Evolutionary conservation across 1,140 invertebrate species (phyloP).

Genomic region (Neodiprion pinetum): DNA sequence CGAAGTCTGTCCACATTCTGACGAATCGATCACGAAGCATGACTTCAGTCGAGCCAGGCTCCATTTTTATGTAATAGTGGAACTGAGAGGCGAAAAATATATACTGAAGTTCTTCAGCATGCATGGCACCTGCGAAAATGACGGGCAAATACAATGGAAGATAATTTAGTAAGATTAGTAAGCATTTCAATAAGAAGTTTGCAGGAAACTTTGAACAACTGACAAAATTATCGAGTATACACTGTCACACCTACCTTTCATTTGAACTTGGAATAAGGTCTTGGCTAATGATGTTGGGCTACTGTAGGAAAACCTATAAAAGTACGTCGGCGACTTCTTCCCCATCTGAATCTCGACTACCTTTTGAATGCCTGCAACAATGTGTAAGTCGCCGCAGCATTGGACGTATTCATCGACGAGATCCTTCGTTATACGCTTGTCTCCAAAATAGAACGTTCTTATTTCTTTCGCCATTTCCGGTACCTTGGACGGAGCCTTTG

Average conservation of each 20-base stretch:
- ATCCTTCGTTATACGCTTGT: constrained; percentile 12
- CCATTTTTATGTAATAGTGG: background rate
- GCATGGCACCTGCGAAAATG: background rate
- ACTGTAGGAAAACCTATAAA: background rate
- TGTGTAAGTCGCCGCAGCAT: constrained; percentile 9
- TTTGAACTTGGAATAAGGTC: too few species aligned
- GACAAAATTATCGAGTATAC: too few species aligned
- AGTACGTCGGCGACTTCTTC: background rate
- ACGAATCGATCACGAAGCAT: background rate
- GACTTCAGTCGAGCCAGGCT: background rate
- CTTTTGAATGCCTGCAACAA: constrained; percentile 24
- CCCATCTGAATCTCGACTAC: constrained; percentile 2
- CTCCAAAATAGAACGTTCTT: constrained; percentile 53
- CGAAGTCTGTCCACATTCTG: background rate
- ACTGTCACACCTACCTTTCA: too few species aligned
- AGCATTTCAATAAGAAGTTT: too few species aligned
- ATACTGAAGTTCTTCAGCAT: constrained; percentile 5
- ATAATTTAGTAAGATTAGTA: too few species aligned
- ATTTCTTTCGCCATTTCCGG: constrained; percentile 52
- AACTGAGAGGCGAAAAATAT: background rate
- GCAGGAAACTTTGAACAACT: too few species aligned
- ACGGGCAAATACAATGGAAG: background rate
- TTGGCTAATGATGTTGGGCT: background rate
- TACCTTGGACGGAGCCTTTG: constrained; percentile 15
- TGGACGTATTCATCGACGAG: constrained; percentile 10